These are phyloP conservation scores for Pelecanoides urinatrix DNA, from an alignment of 2,113 vertebrate genomes.

Conservation along the genomic window DNA sequence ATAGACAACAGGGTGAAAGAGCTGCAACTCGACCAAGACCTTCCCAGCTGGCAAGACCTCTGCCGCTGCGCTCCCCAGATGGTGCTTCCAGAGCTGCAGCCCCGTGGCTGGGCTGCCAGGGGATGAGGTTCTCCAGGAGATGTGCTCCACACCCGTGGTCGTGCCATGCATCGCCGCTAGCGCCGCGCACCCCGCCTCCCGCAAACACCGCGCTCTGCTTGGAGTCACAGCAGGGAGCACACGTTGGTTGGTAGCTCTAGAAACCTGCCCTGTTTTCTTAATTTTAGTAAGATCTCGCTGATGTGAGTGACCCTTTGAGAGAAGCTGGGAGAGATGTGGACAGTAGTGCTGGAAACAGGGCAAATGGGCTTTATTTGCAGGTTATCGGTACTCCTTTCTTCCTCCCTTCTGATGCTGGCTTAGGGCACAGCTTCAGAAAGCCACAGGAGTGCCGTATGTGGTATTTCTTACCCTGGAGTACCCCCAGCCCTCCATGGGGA, in stretches of 20 bases:
- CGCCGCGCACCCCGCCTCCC: accelerated
- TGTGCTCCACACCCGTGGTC: not conserved
- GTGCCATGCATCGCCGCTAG: accelerated
- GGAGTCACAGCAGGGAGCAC: not conserved
- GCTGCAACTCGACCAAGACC: too few relatives aligned
- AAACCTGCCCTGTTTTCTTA: not conserved
- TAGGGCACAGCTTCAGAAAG: not conserved
- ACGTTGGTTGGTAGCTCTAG: accelerated
- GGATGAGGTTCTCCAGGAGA: not conserved
- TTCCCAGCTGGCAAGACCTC: not conserved
- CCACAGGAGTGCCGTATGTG: accelerated
- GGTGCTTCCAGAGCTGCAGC: not conserved
- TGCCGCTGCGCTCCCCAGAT: accelerated
- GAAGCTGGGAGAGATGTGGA: not conserved
- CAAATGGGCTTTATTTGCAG: not conserved
- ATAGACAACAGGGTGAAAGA: not conserved
- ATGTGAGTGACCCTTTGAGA: not conserved
- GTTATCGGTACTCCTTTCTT: not conserved
- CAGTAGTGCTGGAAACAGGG: not conserved
- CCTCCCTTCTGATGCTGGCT: not conserved
- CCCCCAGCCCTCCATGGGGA: not conserved
- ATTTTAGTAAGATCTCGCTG: not conserved
- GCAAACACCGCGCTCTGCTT: accelerated
- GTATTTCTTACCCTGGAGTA: not conserved
- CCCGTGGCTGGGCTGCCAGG: accelerated